Percentiles rank a stretch among this genome's conserved stretches.
These are phyloP conservation scores for Oscheius sp. DNA, from an alignment of 1,140 invertebrate species.

Conservation along the genomic window DNA sequence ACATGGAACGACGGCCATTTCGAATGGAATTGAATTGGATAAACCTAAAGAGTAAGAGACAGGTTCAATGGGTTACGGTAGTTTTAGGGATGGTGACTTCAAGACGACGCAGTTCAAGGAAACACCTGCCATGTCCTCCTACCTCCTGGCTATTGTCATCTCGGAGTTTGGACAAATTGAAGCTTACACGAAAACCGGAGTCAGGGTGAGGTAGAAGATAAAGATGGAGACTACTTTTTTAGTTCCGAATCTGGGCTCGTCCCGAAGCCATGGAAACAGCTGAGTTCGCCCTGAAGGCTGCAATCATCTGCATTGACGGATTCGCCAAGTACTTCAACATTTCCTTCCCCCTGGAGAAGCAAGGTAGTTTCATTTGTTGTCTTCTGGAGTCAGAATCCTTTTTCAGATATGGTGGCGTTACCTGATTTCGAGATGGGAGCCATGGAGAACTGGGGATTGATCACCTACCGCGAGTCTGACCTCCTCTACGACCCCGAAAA, in stretches of 20 bases:
- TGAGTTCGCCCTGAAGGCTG: slow-evolving; percentile 74
- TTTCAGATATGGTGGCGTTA: slow-evolving; percentile 82
- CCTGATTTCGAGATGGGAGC: slow-evolving; percentile 90
- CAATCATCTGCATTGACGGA: slow-evolving; percentile 74
- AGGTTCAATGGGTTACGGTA: neutral
- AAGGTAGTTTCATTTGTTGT: slow-evolving; percentile 34
- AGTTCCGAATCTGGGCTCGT: slow-evolving; percentile 74
- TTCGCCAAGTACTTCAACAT: slow-evolving; percentile 80
- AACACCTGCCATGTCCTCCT: slow-evolving; percentile 61
- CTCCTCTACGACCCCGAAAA: too few relatives aligned
- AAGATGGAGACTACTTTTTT: neutral
- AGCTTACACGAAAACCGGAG: slow-evolving; percentile 29
- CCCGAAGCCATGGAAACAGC: slow-evolving; percentile 74
- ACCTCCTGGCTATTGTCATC: slow-evolving; percentile 62
- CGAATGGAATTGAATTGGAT: slow-evolving; percentile 22
- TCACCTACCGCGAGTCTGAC: too few relatives aligned
- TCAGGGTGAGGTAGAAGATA: slow-evolving; percentile 6
- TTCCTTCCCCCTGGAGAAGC: slow-evolving; percentile 70
- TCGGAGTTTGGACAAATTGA: slow-evolving; percentile 60
- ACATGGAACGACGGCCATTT: neutral
- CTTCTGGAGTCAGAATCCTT: neutral
- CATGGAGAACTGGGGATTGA: slow-evolving; percentile 92
- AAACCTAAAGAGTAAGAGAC: slow-evolving; percentile 11
- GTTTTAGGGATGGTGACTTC: neutral
- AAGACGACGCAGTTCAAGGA: slow-evolving; percentile 16